Evolutionary conservation across 1,140 invertebrate genomes (phyloP).

Genomic region (Orchestia grillus): DNA sequence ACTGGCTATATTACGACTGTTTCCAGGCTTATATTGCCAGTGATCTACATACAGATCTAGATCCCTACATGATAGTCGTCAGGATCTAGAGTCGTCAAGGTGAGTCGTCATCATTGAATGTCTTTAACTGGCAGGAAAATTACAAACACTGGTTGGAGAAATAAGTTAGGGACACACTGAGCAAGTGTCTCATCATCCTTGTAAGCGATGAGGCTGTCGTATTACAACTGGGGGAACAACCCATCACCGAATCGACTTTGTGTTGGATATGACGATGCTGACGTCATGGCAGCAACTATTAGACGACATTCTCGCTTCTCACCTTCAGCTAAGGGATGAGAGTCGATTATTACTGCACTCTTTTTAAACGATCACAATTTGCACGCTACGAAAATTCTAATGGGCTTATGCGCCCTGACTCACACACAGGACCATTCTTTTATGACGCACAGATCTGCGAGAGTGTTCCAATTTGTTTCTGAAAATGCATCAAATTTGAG

Average conservation of each 20-base stretch:
- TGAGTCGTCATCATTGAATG: not conserved
- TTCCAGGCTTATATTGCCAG: not conserved
- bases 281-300: not conserved
- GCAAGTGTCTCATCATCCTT: not conserved
- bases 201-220: not conserved
- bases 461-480: too few species aligned
- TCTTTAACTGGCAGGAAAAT: not conserved
- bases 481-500: too few species aligned
- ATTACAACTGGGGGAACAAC: not conserved
- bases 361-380: not conserved
- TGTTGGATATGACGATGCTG: not conserved
- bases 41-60: not conserved
- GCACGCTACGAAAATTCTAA: not conserved
- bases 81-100: not conserved
- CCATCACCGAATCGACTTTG: not conserved
- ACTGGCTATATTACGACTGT: not conserved
- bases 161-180: not conserved
- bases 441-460: too few species aligned
- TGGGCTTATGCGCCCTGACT: not conserved
- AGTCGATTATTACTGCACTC: not conserved
- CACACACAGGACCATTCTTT: too few species aligned
- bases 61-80: not conserved
- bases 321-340: not conserved
- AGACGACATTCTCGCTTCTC: not conserved
- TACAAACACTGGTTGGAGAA: not conserved